These are phyloP conservation scores for Amphipoea oculea DNA, from an alignment of 2,888 invertebrate genomes.

Conservation along the genomic window DNA sequence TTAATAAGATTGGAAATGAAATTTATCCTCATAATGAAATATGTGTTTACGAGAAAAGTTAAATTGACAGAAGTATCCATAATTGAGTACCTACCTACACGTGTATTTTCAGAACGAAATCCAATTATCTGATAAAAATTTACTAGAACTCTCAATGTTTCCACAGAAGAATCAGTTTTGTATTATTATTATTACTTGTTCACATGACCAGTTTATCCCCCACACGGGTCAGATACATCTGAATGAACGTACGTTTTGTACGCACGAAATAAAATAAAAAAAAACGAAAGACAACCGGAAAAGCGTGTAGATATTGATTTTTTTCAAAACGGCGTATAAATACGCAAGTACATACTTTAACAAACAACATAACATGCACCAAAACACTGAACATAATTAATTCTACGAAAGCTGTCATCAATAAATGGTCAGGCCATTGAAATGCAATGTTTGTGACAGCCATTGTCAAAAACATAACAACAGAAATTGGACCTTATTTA, in stretches of 20 bases:
- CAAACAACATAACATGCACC: slow-evolving; percentile 36
- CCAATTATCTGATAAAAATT: neutral
- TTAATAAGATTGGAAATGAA: neutral
- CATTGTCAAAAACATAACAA: slow-evolving; percentile 57
- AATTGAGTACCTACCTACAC: neutral
- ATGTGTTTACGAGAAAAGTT: neutral
- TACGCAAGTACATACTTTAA: slow-evolving; percentile 5
- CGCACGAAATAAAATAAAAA: slow-evolving; percentile 16
- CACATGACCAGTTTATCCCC: too few relatives aligned
- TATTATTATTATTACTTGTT: too few relatives aligned
- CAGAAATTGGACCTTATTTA: slow-evolving; percentile 66
- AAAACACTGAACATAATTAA: slow-evolving; percentile 30
- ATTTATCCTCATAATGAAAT: neutral
- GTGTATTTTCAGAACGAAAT: neutral
- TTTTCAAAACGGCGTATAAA: slow-evolving; percentile 16
- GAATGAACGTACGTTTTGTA: too few relatives aligned
- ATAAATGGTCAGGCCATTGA: slow-evolving; percentile 34
- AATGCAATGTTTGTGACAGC: slow-evolving; percentile 50
- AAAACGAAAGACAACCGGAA: slow-evolving; percentile 1
- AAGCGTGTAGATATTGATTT: slow-evolving; percentile 20
- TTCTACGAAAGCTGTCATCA: slow-evolving; percentile 27
- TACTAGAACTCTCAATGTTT: too few relatives aligned
- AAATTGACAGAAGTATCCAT: neutral
- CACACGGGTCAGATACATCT: too few relatives aligned
- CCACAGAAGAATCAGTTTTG: too few relatives aligned